Evolutionary conservation across 2,888 invertebrate genomes (phyloP).

Genomic region (Allophyes oxyacanthae): DNA sequence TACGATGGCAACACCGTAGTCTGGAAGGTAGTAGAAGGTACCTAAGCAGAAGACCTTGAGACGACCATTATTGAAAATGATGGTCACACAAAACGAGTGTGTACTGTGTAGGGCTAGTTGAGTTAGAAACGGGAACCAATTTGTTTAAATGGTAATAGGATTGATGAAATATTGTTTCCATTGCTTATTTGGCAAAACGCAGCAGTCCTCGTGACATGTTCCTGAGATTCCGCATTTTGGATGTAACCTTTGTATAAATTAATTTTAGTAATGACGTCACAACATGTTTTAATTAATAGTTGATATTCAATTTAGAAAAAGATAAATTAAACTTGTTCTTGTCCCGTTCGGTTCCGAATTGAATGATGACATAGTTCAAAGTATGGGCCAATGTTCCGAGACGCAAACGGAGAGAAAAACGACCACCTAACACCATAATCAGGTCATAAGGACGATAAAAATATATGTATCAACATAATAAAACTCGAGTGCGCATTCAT

Average conservation of each 20-base stretch:
- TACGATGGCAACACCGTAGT: too few relatives aligned
- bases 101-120: too few relatives aligned
- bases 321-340: constrained; percentile 32
- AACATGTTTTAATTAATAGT: constrained; percentile 12
- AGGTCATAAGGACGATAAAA: neutral
- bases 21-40: too few relatives aligned
- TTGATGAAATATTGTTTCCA: too few relatives aligned
- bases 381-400: constrained; percentile 11
- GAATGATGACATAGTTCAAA: constrained; percentile 34
- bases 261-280: constrained; percentile 22
- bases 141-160: too few relatives aligned
- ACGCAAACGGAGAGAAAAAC: constrained; percentile 17
- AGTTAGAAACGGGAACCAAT: too few relatives aligned
- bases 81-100: too few relatives aligned
- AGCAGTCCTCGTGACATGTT: too few relatives aligned
- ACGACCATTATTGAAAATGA: too few relatives aligned
- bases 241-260: constrained; percentile 24
- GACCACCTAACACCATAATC: neutral
- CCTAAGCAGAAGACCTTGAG: too few relatives aligned
- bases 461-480: constrained; percentile 23
- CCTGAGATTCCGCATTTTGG: constrained; percentile 8
- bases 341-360: neutral
- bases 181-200: too few relatives aligned
- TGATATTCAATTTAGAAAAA: constrained; percentile 8
- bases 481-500: constrained; percentile 20